A percentile compares a stretch with the other conserved stretches of the same genome.
phyloP scores from a whole-genome alignment of 2,888 invertebrate species.

The Crossocerus cetratus region DNA sequence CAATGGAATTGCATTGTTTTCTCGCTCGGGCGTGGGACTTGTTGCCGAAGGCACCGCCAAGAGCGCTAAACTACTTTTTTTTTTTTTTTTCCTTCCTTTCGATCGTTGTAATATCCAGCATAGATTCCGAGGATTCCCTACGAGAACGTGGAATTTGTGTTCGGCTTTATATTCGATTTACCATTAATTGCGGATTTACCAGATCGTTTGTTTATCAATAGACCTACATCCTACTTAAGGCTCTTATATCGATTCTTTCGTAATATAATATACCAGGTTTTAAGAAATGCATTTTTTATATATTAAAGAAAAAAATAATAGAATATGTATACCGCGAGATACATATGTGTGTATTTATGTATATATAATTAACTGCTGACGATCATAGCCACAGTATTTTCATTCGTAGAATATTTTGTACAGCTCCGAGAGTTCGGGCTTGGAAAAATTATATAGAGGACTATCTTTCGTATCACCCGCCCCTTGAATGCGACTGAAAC shows the following conservation, averaged over 20 bases:
- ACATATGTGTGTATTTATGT: conserved; percentile 46
- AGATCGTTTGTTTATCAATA: conserved; percentile 3
- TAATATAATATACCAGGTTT: conserved; percentile 13
- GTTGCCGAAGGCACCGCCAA: too few relatives aligned
- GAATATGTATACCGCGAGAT: conserved; percentile 30
- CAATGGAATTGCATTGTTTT: too few relatives aligned
- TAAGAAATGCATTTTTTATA: conserved; percentile 24
- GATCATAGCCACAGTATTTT: conserved; percentile 38
- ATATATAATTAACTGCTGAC: conserved; percentile 30
- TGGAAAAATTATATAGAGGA: conserved; percentile 3
- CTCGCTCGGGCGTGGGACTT: too few relatives aligned
- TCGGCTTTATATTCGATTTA: conserved; percentile 28
- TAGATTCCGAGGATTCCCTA: conserved; percentile 38
- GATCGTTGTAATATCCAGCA: conserved; percentile 49
- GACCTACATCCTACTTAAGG: conserved; percentile 7
- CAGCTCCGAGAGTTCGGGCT: conserved; percentile 17
- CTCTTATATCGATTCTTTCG: conserved; percentile 54
- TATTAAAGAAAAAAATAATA: neutral
- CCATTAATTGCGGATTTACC: conserved; percentile 9
- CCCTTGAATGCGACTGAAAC: conserved; percentile 5
- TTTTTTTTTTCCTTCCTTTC: too few relatives aligned
- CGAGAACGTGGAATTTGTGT: conserved; percentile 42
- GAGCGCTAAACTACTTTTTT: neutral
- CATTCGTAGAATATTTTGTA: conserved; percentile 38
- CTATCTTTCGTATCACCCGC: neutral